phyloP scores from a whole-genome alignment of 2,113 vertebrate species.

The Vimba vimba region DNA sequence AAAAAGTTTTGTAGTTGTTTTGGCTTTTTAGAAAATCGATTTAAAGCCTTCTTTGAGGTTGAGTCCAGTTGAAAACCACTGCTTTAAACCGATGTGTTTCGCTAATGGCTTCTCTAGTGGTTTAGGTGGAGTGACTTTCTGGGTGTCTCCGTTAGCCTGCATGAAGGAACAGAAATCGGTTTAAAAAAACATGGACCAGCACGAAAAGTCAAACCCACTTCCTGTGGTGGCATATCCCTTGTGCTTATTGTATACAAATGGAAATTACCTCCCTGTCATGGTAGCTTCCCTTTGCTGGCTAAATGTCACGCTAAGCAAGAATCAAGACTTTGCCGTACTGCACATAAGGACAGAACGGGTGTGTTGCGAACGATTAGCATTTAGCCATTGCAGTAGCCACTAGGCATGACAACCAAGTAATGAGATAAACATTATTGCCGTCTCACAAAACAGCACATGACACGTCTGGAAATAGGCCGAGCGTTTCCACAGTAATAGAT shows the following conservation, averaged over 20 bases:
- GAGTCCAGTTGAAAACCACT: neutral
- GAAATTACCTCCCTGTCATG: constrained; percentile 26
- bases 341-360: constrained; percentile 34
- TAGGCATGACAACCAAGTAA: constrained; percentile 57
- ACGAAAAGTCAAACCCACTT: neutral
- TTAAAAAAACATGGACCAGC: constrained; percentile 2
- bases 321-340: constrained; percentile 18
- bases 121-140: constrained; percentile 60
- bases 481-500: constrained; percentile 33
- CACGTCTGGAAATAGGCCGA: constrained; percentile 20
- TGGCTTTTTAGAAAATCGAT: neutral
- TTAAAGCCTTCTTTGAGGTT: neutral
- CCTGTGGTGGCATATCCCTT: constrained; percentile 8
- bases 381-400: neutral
- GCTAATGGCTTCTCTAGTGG: constrained; percentile 59
- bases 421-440: constrained; percentile 60
- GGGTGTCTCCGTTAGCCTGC: constrained; percentile 37
- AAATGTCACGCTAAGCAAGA: constrained; percentile 42
- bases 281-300: constrained; percentile 13
- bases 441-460: constrained; percentile 62
- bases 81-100: constrained; percentile 49
- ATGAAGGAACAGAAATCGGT: neutral
- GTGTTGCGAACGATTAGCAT: constrained; percentile 45
- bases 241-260: constrained; percentile 34
- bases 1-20: neutral